phyloP scores from a whole-genome alignment of 2,113 vertebrate genomes.

The Leptobrachium ailaonicum region DNA sequence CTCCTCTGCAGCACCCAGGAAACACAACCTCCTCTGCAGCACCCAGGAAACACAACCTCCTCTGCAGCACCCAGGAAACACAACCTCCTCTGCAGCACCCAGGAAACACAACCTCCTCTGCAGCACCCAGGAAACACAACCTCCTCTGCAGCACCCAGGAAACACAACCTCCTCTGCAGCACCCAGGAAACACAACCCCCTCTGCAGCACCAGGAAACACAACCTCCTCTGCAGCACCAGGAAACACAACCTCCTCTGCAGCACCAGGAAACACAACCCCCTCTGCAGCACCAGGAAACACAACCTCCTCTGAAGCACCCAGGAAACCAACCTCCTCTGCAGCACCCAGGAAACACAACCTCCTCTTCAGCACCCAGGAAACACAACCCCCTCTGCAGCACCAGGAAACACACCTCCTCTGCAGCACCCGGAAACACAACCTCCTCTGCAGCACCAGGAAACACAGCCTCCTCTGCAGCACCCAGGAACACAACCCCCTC shows the following conservation, averaged over 20 bases:
- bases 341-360: not conserved
- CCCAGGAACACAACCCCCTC: not conserved
- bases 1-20: not conserved
- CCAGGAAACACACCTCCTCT: no score
- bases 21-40: not conserved
- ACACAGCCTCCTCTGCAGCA: not conserved
- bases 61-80: not conserved
- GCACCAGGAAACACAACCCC: no score
- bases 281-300: no score
- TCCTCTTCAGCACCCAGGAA: not conserved
- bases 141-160: not conserved
- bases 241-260: not conserved
- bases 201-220: not conserved
- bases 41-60: not conserved
- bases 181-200: not conserved
- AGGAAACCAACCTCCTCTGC: not conserved
- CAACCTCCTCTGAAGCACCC: not conserved
- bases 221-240: not conserved
- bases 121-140: not conserved
- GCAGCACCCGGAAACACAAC: not conserved
- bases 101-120: not conserved
- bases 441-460: not conserved
- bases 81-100: slow-evolving; percentile 1
- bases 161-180: not conserved
- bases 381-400: no score